A percentile compares a stretch with the other conserved stretches of the same genome.
phyloP scores from a whole-genome alignment of 2,113 vertebrate genomes.

The Pelecanus crispus region DNA sequence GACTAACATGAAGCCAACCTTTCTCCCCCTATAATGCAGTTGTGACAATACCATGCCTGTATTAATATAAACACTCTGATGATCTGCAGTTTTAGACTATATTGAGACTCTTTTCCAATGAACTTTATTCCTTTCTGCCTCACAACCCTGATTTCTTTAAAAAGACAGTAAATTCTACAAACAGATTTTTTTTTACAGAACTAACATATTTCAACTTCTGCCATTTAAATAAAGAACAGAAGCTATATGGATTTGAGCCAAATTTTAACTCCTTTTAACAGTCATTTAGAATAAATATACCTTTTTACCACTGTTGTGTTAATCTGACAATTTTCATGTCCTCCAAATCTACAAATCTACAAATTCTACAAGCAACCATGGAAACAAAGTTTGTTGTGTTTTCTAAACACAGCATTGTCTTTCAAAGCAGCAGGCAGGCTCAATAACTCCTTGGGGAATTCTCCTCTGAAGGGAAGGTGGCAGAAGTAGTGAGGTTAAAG shows the following conservation, averaged over 20 bases:
- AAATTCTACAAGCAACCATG: not conserved
- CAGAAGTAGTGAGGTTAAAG: not conserved
- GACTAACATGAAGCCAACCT: not conserved
- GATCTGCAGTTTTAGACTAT: not conserved
- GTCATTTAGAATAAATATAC: not conserved
- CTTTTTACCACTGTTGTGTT: not conserved
- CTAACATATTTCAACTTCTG: not conserved
- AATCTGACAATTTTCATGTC: not conserved
- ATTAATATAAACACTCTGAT: not conserved
- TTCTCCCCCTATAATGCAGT: not conserved
- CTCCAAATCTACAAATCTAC: too few species aligned
- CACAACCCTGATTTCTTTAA: not conserved
- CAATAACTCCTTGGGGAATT: not conserved
- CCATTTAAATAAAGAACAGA: not conserved
- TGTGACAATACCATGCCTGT: not conserved
- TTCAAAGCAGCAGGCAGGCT: not conserved
- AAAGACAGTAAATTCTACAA: not conserved
- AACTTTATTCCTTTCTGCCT: not conserved
- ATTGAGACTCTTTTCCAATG: not conserved
- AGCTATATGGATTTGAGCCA: not conserved
- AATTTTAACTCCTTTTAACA: not conserved
- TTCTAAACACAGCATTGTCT: slow-evolving; percentile 9
- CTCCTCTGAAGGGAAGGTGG: not conserved
- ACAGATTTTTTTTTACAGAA: not conserved
- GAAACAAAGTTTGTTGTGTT: not conserved